Evolutionary conservation across 2,113 vertebrate genomes (phyloP).

Genomic region (Xenus cinereus): DNA sequence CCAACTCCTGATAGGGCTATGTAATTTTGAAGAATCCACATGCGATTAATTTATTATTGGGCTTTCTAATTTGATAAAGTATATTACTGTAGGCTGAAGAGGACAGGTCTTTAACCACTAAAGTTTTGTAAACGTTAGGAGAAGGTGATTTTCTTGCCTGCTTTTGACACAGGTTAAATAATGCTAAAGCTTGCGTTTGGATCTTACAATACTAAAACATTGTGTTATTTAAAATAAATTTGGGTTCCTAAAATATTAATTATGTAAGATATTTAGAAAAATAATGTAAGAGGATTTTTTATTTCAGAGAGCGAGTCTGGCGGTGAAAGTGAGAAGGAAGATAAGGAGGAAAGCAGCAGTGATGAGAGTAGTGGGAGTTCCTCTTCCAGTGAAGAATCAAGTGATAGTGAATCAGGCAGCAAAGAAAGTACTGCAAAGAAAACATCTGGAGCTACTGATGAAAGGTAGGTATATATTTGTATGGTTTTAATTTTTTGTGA

Average conservation of each 20-base stretch:
- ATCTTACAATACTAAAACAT: not conserved
- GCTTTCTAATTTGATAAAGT: not conserved
- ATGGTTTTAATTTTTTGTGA: not conserved
- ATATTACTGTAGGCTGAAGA: not conserved
- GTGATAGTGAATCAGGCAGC: slow-evolving; percentile 73
- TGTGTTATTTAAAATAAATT: not conserved
- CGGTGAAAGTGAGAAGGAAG: slow-evolving; percentile 74
- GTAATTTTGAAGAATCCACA: not conserved
- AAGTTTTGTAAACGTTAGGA: not conserved
- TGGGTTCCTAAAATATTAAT: not conserved
- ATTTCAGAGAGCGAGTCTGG: slow-evolving; percentile 75
- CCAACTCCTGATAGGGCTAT: not conserved
- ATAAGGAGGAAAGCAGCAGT: slow-evolving; percentile 68
- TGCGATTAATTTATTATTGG: not conserved
- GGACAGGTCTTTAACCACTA: not conserved
- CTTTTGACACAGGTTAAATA: not conserved
- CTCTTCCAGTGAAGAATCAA: slow-evolving; percentile 72
- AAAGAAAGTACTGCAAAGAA: slow-evolving; percentile 69
- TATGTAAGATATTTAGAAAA: not conserved
- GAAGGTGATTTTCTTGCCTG: not conserved
- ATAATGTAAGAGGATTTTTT: not conserved
- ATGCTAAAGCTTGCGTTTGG: not conserved
- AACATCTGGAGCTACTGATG: not conserved
- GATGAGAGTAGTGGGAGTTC: slow-evolving; percentile 73
- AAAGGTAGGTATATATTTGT: slow-evolving; percentile 57